A percentile compares a stretch with the other conserved stretches of the same genome.
Evolutionary conservation across 2,888 invertebrate species (phyloP).

Genomic region (Scaptodrosophila latifasciaeformis): DNA sequence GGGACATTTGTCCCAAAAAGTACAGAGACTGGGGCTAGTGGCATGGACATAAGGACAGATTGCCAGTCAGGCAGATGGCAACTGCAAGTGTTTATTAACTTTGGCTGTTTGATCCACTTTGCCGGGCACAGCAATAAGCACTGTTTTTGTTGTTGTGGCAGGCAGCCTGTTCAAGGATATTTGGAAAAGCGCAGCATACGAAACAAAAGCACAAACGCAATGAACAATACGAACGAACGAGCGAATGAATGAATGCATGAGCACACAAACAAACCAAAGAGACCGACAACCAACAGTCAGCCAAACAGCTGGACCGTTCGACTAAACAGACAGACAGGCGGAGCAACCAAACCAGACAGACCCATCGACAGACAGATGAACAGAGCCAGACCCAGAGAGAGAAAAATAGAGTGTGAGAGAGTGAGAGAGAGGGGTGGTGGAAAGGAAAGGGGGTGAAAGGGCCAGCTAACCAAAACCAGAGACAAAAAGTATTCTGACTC

Average conservation of each 20-base stretch:
- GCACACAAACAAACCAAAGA: constrained; percentile 9
- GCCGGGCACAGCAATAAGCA: constrained; percentile 4
- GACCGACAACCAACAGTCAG: neutral
- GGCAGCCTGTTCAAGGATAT: constrained; percentile 38
- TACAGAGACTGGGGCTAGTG: neutral
- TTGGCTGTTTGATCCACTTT: constrained; percentile 66
- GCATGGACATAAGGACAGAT: too few relatives aligned
- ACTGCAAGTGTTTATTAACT: constrained; percentile 60
- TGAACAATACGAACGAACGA: constrained; percentile 9
- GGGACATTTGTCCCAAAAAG: too few relatives aligned
- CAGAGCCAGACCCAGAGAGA: neutral
- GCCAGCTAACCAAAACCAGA: constrained; percentile 11
- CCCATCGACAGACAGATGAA: neutral
- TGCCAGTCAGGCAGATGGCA: too few relatives aligned
- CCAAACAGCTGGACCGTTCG: too few relatives aligned
- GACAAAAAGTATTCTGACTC: too few relatives aligned
- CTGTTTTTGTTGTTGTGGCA: constrained; percentile 26
- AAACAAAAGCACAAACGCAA: constrained; percentile 10
- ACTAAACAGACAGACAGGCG: too few relatives aligned
- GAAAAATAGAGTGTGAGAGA: neutral
- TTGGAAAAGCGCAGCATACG: constrained; percentile 33
- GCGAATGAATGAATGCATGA: constrained; percentile 42
- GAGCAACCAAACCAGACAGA: neutral
- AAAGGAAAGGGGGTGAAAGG: neutral
- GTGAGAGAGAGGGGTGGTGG: neutral